These are phyloP conservation scores for Malurus melanocephalus DNA, from an alignment of 2,113 vertebrate genomes.

Conservation along the genomic window DNA sequence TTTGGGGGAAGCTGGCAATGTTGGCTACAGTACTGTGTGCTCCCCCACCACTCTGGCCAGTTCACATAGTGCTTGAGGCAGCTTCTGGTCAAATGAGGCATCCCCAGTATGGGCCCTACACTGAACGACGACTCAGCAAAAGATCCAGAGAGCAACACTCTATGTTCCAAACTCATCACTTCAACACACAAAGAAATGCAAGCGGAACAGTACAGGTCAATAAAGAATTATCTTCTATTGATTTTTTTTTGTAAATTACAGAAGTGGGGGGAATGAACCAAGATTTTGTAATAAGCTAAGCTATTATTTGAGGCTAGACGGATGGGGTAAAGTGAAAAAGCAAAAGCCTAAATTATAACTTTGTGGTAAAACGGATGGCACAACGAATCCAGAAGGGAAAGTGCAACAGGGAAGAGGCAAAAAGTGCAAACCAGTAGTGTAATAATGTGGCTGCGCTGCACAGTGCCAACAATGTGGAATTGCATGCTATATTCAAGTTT, in stretches of 20 bases:
- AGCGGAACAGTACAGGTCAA: background rate
- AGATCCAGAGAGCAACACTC: background rate
- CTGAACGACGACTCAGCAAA: rapidly evolving
- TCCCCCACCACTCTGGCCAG: background rate
- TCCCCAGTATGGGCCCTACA: background rate
- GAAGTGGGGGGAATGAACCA: background rate
- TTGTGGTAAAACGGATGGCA: rapidly evolving
- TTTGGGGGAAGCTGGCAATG: background rate
- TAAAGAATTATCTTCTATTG: background rate
- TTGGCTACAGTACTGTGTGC: background rate
- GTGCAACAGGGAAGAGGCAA: background rate
- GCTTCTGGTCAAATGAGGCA: background rate
- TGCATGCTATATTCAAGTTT: background rate
- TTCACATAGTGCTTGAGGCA: background rate
- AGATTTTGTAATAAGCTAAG: background rate
- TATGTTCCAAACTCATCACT: background rate
- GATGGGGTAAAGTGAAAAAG: background rate
- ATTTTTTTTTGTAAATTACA: background rate
- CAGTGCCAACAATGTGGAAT: background rate
- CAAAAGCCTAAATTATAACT: background rate
- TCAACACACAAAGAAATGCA: background rate
- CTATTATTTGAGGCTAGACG: background rate
- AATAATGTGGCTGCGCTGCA: background rate
- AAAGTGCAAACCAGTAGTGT: background rate
- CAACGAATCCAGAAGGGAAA: background rate